Evolutionary conservation across 1,140 invertebrate genomes (phyloP).

Genomic region (Neodiprion fabricii): DNA sequence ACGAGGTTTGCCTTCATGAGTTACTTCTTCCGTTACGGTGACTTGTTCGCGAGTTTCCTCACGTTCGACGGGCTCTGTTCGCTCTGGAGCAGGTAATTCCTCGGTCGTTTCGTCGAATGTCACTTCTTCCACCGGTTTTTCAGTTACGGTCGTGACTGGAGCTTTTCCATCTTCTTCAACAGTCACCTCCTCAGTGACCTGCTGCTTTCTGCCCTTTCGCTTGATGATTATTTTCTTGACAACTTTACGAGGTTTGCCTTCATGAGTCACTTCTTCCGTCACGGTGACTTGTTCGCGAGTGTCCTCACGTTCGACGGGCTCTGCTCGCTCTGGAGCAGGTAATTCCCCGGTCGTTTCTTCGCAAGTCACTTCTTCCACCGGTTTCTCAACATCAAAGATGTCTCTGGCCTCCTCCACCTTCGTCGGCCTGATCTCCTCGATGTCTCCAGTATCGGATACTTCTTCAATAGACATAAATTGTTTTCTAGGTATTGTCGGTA

Average conservation of each 20-base stretch:
- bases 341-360: conserved; percentile 47
- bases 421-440: conserved; percentile 42
- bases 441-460: conserved; percentile 38
- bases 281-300: conserved; percentile 28
- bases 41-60: conserved; percentile 26
- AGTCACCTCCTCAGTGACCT: conserved; percentile 54
- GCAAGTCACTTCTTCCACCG: conserved; percentile 20
- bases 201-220: conserved; percentile 51
- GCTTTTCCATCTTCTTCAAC: conserved; percentile 53
- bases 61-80: conserved; percentile 23
- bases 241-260: conserved; percentile 37
- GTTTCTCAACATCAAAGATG: conserved; percentile 23
- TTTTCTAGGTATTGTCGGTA: conserved; percentile 52
- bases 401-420: conserved; percentile 29
- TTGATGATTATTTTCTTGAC: conserved; percentile 51
- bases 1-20: conserved; percentile 25
- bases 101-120: conserved; percentile 12
- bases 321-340: conserved; percentile 45
- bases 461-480: conserved; percentile 56
- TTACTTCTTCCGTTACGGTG: conserved; percentile 33
- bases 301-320: conserved; percentile 38
- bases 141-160: conserved; percentile 20
- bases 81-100: conserved; percentile 30
- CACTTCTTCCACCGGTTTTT: conserved; percentile 18
- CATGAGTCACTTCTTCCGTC: conserved; percentile 41